phyloP scores from a whole-genome alignment of 2,888 invertebrate species.

The Gerris lacustris region DNA sequence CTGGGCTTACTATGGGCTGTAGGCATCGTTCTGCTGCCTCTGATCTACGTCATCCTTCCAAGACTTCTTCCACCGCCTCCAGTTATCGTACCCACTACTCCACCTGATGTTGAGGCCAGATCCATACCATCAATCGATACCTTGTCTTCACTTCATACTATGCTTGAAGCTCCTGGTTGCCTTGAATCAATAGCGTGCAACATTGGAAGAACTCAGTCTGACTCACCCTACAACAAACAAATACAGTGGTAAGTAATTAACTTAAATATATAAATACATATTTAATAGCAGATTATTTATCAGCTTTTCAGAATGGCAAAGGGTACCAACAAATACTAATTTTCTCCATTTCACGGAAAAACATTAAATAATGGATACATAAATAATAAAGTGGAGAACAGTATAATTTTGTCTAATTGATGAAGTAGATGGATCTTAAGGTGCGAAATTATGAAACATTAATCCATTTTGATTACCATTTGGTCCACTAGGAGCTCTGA shows the following conservation, averaged over 20 bases:
- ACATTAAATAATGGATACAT: too few species aligned
- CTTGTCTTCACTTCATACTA: slow-evolving; percentile 17
- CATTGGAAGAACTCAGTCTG: slow-evolving; percentile 27
- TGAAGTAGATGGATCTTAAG: too few species aligned
- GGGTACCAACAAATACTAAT: too few species aligned
- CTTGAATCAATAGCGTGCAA: slow-evolving; percentile 28
- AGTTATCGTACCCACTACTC: not conserved
- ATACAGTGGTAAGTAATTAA: slow-evolving; percentile 28
- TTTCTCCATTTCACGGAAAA: too few species aligned
- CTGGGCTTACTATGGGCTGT: slow-evolving; percentile 28
- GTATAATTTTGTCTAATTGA: too few species aligned
- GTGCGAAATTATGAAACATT: too few species aligned
- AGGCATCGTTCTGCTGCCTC: slow-evolving; percentile 28
- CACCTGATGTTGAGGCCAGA: slow-evolving; percentile 9
- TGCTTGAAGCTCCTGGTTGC: slow-evolving; percentile 27
- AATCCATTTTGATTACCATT: too few species aligned
- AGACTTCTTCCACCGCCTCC: slow-evolving; percentile 17
- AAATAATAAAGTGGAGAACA: too few species aligned
- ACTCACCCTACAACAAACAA: slow-evolving; percentile 27
- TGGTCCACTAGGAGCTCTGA: too few species aligned
- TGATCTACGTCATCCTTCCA: slow-evolving; percentile 28
- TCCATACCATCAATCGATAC: not conserved
- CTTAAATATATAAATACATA: not conserved
- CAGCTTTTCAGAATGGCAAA: too few species aligned
- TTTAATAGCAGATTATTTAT: too few species aligned